Evolutionary conservation across 2,797 vertebrate species (phyloP).

Genomic region (Semaprochilodus insignis): DNA sequence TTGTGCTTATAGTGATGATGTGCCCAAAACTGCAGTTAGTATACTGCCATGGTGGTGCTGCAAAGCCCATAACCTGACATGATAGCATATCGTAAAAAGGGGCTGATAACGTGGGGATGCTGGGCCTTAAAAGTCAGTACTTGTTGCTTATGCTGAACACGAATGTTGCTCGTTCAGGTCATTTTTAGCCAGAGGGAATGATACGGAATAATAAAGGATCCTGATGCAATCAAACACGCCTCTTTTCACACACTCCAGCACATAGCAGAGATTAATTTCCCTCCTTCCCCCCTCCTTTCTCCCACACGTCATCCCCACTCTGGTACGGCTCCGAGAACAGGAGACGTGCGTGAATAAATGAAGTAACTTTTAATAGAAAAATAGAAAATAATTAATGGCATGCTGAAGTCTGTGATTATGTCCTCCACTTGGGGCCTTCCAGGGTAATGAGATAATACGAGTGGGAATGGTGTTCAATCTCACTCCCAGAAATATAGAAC

Average conservation of each 20-base stretch:
- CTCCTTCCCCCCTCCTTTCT: not conserved
- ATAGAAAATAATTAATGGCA: conserved; percentile 10
- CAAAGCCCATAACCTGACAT: no score
- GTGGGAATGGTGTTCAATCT: not conserved
- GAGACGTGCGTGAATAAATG: not conserved
- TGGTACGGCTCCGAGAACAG: not conserved
- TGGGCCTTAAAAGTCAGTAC: not conserved
- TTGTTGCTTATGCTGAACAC: not conserved
- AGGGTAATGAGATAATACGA: conserved; percentile 9
- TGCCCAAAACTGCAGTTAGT: no score
- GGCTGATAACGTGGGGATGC: not conserved
- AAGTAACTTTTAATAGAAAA: conserved; percentile 10
- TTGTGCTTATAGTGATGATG: no score
- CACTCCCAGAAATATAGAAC: not conserved
- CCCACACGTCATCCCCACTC: not conserved
- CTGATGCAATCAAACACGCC: not conserved
- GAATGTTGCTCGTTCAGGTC: not conserved
- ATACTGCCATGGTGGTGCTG: no score
- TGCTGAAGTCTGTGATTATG: not conserved
- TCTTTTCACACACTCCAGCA: not conserved
- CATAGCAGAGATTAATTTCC: not conserved
- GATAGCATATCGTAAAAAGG: no score
- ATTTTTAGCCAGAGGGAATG: not conserved
- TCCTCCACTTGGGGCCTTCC: conserved; percentile 3
- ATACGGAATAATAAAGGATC: not conserved